Evolutionary conservation across 2,888 invertebrate genomes (phyloP).

Genomic region (Tiphia femorata): DNA sequence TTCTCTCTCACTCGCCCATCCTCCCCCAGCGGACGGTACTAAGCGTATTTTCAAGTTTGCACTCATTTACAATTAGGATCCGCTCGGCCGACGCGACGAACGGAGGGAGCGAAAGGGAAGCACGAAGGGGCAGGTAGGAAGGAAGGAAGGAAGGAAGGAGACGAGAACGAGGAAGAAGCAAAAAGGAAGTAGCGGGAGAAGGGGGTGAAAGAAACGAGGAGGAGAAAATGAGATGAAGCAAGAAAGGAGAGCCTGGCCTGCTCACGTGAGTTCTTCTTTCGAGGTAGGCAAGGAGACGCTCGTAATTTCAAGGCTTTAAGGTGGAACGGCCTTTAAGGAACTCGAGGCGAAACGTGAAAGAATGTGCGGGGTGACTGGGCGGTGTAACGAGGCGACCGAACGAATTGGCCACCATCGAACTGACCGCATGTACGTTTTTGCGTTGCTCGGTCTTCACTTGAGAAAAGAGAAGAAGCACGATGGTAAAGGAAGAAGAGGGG

Average conservation of each 20-base stretch:
- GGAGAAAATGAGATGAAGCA: not conserved
- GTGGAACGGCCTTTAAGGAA: not conserved
- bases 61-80: slow-evolving; percentile 28
- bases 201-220: not conserved
- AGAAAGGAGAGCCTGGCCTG: not conserved
- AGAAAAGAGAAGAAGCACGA: not conserved
- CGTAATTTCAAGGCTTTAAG: slow-evolving; percentile 37
- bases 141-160: not conserved
- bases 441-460: too few relatives aligned
- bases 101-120: too few relatives aligned
- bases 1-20: not conserved
- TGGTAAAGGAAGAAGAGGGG: not conserved
- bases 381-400: not conserved
- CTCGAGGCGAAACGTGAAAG: not conserved
- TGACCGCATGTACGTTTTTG: too few relatives aligned
- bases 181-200: not conserved
- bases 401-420: too few relatives aligned
- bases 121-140: too few relatives aligned
- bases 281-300: slow-evolving; percentile 15
- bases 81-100: not conserved
- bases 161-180: not conserved
- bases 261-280: not conserved
- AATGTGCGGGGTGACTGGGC: not conserved
- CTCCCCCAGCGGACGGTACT: slow-evolving; percentile 11
- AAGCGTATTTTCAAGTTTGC: slow-evolving; percentile 21